Percentiles rank a stretch among this genome's conserved stretches.
Evolutionary conservation across 2,888 invertebrate species (phyloP).

Genomic region (Plagiodera versicolora): DNA sequence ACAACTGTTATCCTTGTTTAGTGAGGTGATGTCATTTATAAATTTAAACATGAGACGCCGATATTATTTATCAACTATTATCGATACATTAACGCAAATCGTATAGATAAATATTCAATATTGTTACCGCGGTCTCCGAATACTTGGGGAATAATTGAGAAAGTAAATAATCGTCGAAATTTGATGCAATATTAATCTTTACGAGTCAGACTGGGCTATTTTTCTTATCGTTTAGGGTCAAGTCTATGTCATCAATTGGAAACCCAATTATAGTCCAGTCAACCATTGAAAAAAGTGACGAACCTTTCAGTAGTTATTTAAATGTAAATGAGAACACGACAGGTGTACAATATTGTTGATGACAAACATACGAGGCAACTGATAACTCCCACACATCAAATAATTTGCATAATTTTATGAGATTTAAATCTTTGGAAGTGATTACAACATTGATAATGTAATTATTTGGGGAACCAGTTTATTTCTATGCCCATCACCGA

Average conservation of each 20-base stretch:
- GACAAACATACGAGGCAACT: not conserved
- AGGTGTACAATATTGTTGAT: not conserved
- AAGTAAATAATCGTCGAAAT: not conserved
- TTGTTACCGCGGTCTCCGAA: conserved; percentile 10
- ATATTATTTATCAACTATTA: conserved; percentile 38
- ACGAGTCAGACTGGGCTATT: too few relatives aligned
- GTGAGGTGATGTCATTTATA: conserved; percentile 37
- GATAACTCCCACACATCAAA: conserved; percentile 1
- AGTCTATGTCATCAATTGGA: too few relatives aligned
- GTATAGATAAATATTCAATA: conserved; percentile 33
- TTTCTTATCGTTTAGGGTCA: too few relatives aligned
- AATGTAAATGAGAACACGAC: not conserved
- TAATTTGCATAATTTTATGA: conserved; percentile 10
- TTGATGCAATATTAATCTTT: not conserved
- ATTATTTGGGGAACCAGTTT: not conserved
- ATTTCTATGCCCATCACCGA: not conserved
- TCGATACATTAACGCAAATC: conserved; percentile 38
- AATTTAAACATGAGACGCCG: conserved; percentile 38
- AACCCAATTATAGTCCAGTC: too few relatives aligned
- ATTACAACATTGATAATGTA: not conserved
- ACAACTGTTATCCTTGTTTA: conserved; percentile 30
- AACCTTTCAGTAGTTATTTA: not conserved
- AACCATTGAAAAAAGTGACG: too few relatives aligned
- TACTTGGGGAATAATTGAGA: not conserved
- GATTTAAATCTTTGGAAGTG: conserved; percentile 4